phyloP scores from a whole-genome alignment of 1,140 invertebrate genomes.

The Argopecten irradians region DNA sequence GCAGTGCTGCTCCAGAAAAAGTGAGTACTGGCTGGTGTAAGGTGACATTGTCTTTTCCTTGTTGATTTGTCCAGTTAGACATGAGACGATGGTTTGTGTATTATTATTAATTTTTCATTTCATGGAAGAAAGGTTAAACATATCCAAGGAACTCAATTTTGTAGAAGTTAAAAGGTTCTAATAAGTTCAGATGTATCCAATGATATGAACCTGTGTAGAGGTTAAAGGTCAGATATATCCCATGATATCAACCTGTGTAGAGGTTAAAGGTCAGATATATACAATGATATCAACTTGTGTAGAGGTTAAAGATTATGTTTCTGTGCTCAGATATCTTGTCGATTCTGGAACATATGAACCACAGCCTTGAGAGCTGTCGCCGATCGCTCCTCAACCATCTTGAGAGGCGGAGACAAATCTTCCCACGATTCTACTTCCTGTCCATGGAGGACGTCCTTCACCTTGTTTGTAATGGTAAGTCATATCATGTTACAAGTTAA shows the following conservation, averaged over 20 bases:
- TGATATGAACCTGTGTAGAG: neutral
- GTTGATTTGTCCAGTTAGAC: too few species aligned
- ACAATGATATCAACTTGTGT: neutral
- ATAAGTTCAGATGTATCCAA: too few species aligned
- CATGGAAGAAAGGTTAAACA: too few species aligned
- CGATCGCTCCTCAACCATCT: constrained; percentile 70
- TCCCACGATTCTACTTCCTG: constrained; percentile 75
- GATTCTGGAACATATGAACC: constrained; percentile 74
- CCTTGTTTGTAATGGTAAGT: constrained; percentile 75
- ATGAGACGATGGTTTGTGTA: too few species aligned
- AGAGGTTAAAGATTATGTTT: neutral
- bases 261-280: neutral
- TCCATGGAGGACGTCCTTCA: constrained; percentile 75
- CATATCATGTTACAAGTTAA: neutral
- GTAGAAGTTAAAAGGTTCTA: too few species aligned
- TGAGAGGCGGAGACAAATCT: constrained; percentile 71
- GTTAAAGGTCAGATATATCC: neutral
- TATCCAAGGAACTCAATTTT: too few species aligned
- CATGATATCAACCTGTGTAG: neutral
- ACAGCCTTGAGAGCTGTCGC: constrained; percentile 68
- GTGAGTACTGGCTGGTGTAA: constrained; percentile 57
- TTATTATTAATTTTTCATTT: too few species aligned
- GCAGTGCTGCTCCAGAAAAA: constrained; percentile 76
- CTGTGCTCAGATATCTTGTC: constrained; percentile 70
- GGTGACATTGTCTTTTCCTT: too few species aligned